Conservation (phyloP, 2,113 vertebrate species). For the Felis catus region F.catus_Fca126_mat1.0 CM031420.1:92005501-92006000, state of each 20-base stretch:
- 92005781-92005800: not conserved
- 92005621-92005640: not conserved
- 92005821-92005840: not conserved
- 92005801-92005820: not conserved
- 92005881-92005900: too few relatives aligned
- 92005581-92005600: not conserved
- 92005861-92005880: too few relatives aligned
- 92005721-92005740: not conserved
- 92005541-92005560: not conserved
- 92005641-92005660: not conserved
- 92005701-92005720: not conserved
- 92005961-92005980: too few relatives aligned
- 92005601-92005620: not conserved
- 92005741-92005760: not conserved
- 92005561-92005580: not conserved
- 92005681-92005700: not conserved
- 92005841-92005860: not conserved
- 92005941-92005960: too few relatives aligned
- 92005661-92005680: not conserved
- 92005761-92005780: not conserved
- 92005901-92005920: too few relatives aligned
- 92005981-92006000: too few relatives aligned
- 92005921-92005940: too few relatives aligned
- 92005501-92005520: not conserved
- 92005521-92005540: not conserved